Base-by-base conservation (phyloP, 2,888 invertebrate genomes). In the Litoditis marina region DNA sequence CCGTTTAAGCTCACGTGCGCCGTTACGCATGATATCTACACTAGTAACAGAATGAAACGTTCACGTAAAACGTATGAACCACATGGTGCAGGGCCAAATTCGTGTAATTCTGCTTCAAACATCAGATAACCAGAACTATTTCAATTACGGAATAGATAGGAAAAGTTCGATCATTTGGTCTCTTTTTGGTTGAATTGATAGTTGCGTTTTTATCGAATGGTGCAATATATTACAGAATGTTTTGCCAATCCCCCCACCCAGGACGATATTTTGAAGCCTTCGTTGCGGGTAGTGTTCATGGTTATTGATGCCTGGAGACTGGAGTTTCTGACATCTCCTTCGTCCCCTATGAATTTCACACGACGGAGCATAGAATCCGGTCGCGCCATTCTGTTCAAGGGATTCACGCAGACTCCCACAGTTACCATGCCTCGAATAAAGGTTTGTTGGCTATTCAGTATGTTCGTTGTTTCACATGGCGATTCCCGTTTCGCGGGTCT, bases 341-440 rank as follows among this genome's bases (percentile, higher is more conserved):
- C 58, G 2, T 73, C 70, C 8, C 67, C 70, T 11, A 73, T 73
- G 73, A 27, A 16, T 49, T 69, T 54, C 34, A 42, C 63, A 19
- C 44, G 68, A 22, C 44, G 56, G 6, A 46, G 51, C 27, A 61
- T 77, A 6, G 30, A 50, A n/a, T 27, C 28, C 11, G 54, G 64
- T 8, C 25, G 56, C 8, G 74, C 73, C 0, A 34, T 46, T 4
- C 49, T 60, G 0, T 72, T 77, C 61, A 63, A 67, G 28, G 72
- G 72, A 19, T 68, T 64, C 19, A 89, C 89, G 6, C 91, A 92
- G 83, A 86, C 90, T 32, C 96, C 96, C 0, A 96, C 96, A 11
- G 96, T 96, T 11, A 96, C 96, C 3, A 88, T 96, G 88, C 95
- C 96, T 2, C 87, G 95, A 79, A 89, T 96, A 52, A 96, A 94